Conservation (phyloP, 2,797 vertebrate species). For the Propithecus perrieri region DNA sequence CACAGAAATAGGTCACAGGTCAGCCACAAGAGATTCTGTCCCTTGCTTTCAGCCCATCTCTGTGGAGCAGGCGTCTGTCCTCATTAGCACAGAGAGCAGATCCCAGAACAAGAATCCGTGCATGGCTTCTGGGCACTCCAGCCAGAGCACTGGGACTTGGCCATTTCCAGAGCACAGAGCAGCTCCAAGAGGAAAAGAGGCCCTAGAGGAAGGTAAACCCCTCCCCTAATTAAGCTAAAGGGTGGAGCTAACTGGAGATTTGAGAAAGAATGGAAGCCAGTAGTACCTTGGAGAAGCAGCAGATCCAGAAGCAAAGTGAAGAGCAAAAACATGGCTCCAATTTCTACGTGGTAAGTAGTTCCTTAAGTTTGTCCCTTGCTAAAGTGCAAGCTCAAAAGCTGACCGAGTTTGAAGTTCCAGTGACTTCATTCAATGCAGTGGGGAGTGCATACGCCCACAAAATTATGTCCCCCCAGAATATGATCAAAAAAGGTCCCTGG, state of each 20-base stretch:
- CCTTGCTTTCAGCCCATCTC: not conserved
- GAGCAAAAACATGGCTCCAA: rapidly evolving
- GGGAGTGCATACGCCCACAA: not conserved
- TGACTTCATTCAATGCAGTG: not conserved
- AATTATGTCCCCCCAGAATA: not conserved
- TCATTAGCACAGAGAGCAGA: not conserved
- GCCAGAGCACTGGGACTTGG: not conserved
- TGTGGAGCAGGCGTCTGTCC: not conserved
- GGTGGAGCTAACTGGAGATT: not conserved
- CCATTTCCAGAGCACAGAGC: not conserved
- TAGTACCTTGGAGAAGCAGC: not conserved
- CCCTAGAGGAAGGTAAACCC: not conserved
- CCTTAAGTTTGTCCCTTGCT: not conserved
- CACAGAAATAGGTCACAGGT: conserved; percentile 15
- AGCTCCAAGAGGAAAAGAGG: not conserved
- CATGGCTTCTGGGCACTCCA: not conserved
- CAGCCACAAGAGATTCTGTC: not conserved
- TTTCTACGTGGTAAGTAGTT: not conserved
- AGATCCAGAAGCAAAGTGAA: not conserved
- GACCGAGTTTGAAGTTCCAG: not conserved
- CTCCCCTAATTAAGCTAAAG: not conserved
- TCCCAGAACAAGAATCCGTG: not conserved
- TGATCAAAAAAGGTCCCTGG: not conserved
- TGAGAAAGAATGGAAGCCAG: not conserved
- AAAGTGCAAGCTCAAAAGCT: not conserved